phyloP scores from a whole-genome alignment of 1,140 invertebrate genomes.

The Papilio polytes region DNA sequence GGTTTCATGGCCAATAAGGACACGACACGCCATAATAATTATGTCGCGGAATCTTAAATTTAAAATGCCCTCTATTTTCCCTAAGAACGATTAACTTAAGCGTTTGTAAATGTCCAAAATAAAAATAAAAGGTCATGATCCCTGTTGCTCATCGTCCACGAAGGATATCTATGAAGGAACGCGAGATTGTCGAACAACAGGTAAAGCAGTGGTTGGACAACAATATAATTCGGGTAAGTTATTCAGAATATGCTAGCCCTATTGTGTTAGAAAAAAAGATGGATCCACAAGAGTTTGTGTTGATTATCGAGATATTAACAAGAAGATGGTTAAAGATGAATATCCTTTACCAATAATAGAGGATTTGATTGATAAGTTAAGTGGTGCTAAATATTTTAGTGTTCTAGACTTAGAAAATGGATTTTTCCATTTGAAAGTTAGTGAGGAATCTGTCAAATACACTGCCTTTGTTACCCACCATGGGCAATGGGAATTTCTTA shows the following conservation, averaged over 20 bases:
- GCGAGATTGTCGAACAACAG: constrained; percentile 12
- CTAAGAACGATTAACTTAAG: no score
- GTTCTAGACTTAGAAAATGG: constrained; percentile 47
- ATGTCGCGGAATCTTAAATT: no score
- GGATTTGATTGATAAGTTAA: constrained; percentile 44
- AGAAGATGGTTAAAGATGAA: constrained; percentile 46
- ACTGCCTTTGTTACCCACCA: constrained; percentile 50
- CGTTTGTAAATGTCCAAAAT: no score
- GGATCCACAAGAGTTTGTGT: constrained; percentile 78
- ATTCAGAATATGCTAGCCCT: constrained; percentile 73
- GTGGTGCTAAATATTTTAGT: constrained; percentile 40
- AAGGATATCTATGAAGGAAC: neutral
- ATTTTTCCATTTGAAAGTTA: constrained; percentile 46
- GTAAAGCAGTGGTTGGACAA: constrained; percentile 55
- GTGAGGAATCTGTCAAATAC: constrained; percentile 45
- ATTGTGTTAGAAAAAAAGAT: constrained; percentile 82
- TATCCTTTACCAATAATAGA: constrained; percentile 47
- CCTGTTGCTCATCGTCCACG: neutral
- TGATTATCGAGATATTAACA: constrained; percentile 49
- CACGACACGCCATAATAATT: no score
- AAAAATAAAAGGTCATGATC: no score
- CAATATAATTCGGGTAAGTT: constrained; percentile 55
- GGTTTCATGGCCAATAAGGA: no score
- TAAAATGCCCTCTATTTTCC: no score
- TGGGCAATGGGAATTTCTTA: constrained; percentile 49